Conservation (phyloP, 2,888 invertebrate species). For the Plusia festucae region DNA sequence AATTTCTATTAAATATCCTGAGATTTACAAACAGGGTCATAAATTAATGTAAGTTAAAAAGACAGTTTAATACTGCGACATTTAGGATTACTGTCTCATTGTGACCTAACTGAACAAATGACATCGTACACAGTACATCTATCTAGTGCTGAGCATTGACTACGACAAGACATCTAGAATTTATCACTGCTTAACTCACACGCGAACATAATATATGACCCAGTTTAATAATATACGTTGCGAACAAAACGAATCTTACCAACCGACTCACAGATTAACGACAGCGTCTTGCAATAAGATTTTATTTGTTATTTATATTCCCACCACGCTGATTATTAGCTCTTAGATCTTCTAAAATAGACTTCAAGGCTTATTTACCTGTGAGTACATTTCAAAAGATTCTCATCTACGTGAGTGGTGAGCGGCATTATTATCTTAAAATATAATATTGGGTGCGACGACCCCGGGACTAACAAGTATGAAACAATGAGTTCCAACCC, state of each 20-base stretch:
- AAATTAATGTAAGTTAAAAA: conserved; percentile 22
- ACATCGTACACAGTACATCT: conserved; percentile 9
- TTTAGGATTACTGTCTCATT: conserved; percentile 12
- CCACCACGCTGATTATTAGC: conserved; percentile 13
- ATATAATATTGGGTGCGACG: conserved; percentile 64
- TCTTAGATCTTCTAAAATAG: conserved; percentile 26
- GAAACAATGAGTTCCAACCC: conserved; percentile 72
- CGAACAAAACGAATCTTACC: conserved; percentile 38
- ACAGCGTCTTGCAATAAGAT: conserved; percentile 18
- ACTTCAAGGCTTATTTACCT: conserved; percentile 34
- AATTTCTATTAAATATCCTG: conserved; percentile 33
- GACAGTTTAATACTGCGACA: conserved; percentile 23
- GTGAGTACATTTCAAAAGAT: conserved; percentile 49
- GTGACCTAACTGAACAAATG: conserved; percentile 19
- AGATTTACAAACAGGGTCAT: conserved; percentile 19
- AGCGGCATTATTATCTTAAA: conserved; percentile 45
- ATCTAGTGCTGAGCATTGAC: conserved; percentile 36
- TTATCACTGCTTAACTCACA: conserved; percentile 40
- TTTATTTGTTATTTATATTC: conserved; percentile 16
- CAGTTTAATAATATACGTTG: conserved; percentile 21
- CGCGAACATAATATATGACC: conserved; percentile 30
- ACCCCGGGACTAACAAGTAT: conserved; percentile 71
- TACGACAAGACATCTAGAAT: conserved; percentile 21
- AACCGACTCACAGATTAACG: conserved; percentile 17
- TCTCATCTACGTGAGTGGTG: conserved; percentile 38